phyloP scores from a whole-genome alignment of 2,797 vertebrate species.

The Ptychadena robeensis region DNA sequence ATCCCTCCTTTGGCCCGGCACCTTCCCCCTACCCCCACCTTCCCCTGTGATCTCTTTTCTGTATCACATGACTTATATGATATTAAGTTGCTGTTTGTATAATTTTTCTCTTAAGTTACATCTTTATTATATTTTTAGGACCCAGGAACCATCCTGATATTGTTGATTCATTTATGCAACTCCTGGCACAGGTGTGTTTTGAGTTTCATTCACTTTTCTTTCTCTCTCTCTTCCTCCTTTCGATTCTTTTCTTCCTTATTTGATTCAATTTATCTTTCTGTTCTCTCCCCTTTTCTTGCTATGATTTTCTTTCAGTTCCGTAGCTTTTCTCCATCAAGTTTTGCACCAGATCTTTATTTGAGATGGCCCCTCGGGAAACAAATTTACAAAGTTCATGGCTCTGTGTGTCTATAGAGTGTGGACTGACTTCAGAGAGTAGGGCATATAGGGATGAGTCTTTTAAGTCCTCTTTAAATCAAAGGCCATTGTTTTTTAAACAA shows the following conservation, averaged over 20 bases:
- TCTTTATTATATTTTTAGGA: slow-evolving; percentile 99
- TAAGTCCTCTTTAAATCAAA: not conserved
- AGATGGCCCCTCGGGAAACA: slow-evolving; percentile 26
- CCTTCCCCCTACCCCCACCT: slow-evolving; percentile 74
- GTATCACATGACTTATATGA: slow-evolving; percentile 99
- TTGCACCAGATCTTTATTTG: slow-evolving; percentile 53
- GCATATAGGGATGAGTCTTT: not conserved
- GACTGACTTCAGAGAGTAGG: not conserved
- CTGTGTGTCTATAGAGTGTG: not conserved
- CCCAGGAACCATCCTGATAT: slow-evolving; percentile 99
- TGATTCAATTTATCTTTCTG: slow-evolving; percentile 85
- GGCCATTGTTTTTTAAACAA: not conserved
- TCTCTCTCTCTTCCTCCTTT: slow-evolving; percentile 89
- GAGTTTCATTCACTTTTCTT: slow-evolving; percentile 99
- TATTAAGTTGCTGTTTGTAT: slow-evolving; percentile 99
- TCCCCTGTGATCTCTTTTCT: slow-evolving; percentile 95
- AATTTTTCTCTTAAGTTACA: slow-evolving; percentile 99
- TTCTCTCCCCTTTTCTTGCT: slow-evolving; percentile 81
- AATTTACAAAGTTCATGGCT: not conserved
- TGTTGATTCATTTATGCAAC: slow-evolving; percentile 99
- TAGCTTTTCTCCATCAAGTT: slow-evolving; percentile 83
- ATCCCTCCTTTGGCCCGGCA: slow-evolving; percentile 74
- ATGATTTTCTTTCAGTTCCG: slow-evolving; percentile 78
- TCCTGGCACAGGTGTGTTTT: slow-evolving; percentile 99
- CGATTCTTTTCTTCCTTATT: slow-evolving; percentile 67